These are phyloP conservation scores for Sebastes diaconus DNA, from an alignment of 2,797 vertebrate genomes.

Conservation along the genomic window DNA sequence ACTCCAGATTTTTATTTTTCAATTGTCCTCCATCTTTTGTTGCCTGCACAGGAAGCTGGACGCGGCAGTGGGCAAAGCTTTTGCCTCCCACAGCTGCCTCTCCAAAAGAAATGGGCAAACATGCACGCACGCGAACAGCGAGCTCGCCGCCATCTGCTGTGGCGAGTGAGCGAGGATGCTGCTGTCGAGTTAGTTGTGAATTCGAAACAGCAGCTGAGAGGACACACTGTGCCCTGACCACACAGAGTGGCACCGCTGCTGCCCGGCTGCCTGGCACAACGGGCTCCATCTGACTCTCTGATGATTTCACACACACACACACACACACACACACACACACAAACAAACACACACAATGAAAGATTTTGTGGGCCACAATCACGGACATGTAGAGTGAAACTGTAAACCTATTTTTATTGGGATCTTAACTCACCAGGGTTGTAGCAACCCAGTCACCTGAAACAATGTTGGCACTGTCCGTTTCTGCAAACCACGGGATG, in stretches of 20 bases:
- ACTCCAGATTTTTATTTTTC: conserved; percentile 41
- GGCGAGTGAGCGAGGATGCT: conserved; percentile 51
- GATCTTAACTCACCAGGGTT: neutral
- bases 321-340: neutral
- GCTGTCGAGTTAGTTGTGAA: conserved; percentile 71
- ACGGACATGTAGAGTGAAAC: neutral
- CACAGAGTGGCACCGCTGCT: conserved; percentile 66
- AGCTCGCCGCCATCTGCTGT: conserved; percentile 68
- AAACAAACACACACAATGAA: neutral
- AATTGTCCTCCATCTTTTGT: conserved; percentile 40
- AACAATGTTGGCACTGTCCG: neutral
- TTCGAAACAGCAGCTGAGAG: conserved; percentile 75
- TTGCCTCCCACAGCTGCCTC: conserved; percentile 64
- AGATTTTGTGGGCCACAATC: conserved; percentile 11
- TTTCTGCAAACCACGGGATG: neutral
- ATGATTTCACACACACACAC: conserved; percentile 41
- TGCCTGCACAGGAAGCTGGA: conserved; percentile 39
- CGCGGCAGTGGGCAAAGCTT: conserved; percentile 40
- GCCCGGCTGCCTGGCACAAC: conserved; percentile 66
- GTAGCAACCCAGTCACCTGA: neutral
- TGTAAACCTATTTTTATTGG: conserved; percentile 6
- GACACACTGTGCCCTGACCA: conserved; percentile 70
- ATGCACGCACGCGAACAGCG: conserved; percentile 9
- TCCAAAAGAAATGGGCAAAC: conserved; percentile 59
- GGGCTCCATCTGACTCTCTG: conserved; percentile 62